Evolutionary conservation across 1,140 invertebrate genomes (phyloP).

Genomic region (Hyles euphorbiae): DNA sequence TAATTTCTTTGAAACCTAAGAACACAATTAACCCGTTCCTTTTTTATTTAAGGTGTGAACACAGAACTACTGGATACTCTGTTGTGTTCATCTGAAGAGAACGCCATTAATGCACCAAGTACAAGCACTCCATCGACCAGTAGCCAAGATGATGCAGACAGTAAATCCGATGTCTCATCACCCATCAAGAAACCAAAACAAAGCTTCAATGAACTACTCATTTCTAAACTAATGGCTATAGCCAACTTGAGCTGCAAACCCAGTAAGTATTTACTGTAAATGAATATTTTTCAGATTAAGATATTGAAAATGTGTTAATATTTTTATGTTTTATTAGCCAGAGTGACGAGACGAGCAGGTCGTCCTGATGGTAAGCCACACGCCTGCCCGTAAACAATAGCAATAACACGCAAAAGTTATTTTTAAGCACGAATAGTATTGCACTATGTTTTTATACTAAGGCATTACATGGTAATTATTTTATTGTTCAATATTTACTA

Average conservation of each 20-base stretch:
- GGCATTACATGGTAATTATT: too few species aligned
- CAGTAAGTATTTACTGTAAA: constrained; percentile 70
- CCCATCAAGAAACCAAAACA: constrained; percentile 29
- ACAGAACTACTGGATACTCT: constrained; percentile 60
- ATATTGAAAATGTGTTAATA: too few species aligned
- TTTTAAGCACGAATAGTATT: too few species aligned
- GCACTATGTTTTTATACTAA: too few species aligned
- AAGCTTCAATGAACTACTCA: constrained; percentile 57
- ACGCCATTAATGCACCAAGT: constrained; percentile 7
- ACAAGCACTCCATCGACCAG: constrained; percentile 5
- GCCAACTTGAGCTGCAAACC: constrained; percentile 85
- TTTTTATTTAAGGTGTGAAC: constrained; percentile 50
- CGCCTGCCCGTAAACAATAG: too few species aligned
- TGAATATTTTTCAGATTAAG: neutral
- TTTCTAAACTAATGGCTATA: constrained; percentile 58
- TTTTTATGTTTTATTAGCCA: too few species aligned
- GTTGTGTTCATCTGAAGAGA: constrained; percentile 42
- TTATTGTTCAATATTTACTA: too few species aligned
- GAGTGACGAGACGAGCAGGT: too few species aligned
- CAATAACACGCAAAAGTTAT: too few species aligned
- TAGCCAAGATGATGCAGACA: constrained; percentile 1
- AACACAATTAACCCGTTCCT: constrained; percentile 10
- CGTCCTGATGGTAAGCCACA: too few species aligned
- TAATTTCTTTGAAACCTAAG: constrained; percentile 8
- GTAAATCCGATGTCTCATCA: constrained; percentile 22